Base-by-base conservation (phyloP, 1,140 invertebrate species). In the Babylonia areolata region DNA sequence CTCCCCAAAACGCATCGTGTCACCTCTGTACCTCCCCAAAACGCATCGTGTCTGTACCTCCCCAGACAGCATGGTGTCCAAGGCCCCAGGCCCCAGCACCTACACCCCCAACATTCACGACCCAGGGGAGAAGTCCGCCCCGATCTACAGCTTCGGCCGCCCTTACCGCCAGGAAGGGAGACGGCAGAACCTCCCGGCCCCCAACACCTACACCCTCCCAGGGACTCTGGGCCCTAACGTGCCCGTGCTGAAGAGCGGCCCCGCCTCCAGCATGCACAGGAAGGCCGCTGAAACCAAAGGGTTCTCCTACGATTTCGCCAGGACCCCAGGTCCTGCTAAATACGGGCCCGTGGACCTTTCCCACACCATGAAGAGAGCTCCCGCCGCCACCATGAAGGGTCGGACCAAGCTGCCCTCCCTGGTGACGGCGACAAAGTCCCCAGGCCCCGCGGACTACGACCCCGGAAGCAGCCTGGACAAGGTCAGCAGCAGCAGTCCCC, bases 241-340 rank as follows among this genome's bases (percentile, higher is more conserved):
- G 2, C 89, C 89, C 1, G 71, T 81, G 54, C 84, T 80, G 37
- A 84, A 77, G 35, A 86, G 89, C 17, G 89, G 83, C 20, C 84
- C 88, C 28, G 87, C 86, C 11, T 58, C 86, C 6, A 71, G 85
- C 20, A 84, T 90, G 28, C 64, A 31, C 42, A 87, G 87, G 5
- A 89, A 81, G 31, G 87, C 75, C 9, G 42, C 35, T 33, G 86
- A 88, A 15, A 69, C 81, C 80, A 78, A 84, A 75, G 86, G 85
- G 73, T 91, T 89, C 71, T 81, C 90, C 46, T 85, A 88, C 77
- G 91, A 92, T 77, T 86, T 88, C 77, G 88, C 91, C 69, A 88
- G 88, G 84, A 88, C 90, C 2, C 91, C 91, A 0, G 91, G 91
- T 39, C 91, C 91, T 2, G 90, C 90, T 1, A 73, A 33, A 20